Conservation (phyloP, 2,113 vertebrate species). For the Callospermophilus lateralis region DNA sequence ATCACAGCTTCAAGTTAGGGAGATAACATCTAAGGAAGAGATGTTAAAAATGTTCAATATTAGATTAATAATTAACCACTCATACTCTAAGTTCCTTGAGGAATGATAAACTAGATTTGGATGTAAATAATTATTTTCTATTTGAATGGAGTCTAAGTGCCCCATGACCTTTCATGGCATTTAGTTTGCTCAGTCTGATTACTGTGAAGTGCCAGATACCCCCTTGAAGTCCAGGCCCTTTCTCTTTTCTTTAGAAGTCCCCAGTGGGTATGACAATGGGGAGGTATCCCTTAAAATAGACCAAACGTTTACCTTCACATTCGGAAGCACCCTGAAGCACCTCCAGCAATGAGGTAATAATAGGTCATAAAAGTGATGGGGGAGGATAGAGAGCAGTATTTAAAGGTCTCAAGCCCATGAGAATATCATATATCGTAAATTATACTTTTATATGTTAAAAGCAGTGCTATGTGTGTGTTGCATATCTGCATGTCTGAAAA, state of each 20-base stretch:
- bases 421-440: not conserved
- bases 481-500: not conserved
- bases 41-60: not conserved
- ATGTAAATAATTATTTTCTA: not conserved
- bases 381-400: not conserved
- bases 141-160: not conserved
- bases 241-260: constrained; percentile 10
- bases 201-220: not conserved
- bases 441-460: constrained; percentile 9
- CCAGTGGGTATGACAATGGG: not conserved
- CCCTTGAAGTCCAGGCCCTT: constrained; percentile 12
- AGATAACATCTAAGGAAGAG: not conserved
- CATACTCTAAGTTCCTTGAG: not conserved
- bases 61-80: not conserved
- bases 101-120: not conserved
- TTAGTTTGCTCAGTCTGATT: not conserved
- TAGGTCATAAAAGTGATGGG: not conserved
- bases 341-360: not conserved
- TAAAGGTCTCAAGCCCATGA: not conserved
- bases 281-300: not conserved
- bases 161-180: not conserved
- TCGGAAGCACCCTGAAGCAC: not conserved
- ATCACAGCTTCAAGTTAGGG: not conserved
- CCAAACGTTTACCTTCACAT: not conserved
- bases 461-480: not conserved